phyloP scores from a whole-genome alignment of 1,140 invertebrate genomes.

The Uloborus diversus region DNA sequence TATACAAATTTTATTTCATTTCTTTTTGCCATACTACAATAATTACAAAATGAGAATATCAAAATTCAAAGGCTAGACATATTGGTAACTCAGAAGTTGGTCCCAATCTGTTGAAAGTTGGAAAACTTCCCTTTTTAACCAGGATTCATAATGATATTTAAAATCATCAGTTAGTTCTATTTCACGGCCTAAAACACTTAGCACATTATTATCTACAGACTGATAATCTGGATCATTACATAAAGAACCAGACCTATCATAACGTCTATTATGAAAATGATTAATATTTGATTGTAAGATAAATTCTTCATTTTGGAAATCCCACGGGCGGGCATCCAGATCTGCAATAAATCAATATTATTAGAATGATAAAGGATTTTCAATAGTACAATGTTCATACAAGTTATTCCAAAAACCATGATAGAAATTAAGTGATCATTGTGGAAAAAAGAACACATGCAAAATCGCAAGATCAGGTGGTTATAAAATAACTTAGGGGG shows the following conservation, averaged over 20 bases:
- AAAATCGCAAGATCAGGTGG: too few relatives aligned
- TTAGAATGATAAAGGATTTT: too few relatives aligned
- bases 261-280: conserved; percentile 93
- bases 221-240: conserved; percentile 76
- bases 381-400: too few relatives aligned
- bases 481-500: too few relatives aligned
- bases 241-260: conserved; percentile 66
- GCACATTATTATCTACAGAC: conserved; percentile 85
- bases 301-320: conserved; percentile 98
- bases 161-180: conserved; percentile 92
- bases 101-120: conserved; percentile 77
- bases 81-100: conserved; percentile 65
- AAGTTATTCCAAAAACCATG: too few relatives aligned
- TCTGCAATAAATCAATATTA: conserved; percentile 69
- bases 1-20: too few relatives aligned
- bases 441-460: too few relatives aligned
- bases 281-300: conserved; percentile 91
- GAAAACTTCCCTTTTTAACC: conserved; percentile 97
- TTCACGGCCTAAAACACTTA: conserved; percentile 78
- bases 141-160: conserved; percentile 94
- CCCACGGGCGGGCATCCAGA: conserved; percentile 96
- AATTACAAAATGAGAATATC: neutral
- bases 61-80: conserved; percentile 20
- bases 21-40: neutral
- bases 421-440: too few relatives aligned